Percentiles rank a stretch among this genome's conserved stretches.
Evolutionary conservation across 1,140 invertebrate species (phyloP).

Genomic region (Glossosoma conforme): DNA sequence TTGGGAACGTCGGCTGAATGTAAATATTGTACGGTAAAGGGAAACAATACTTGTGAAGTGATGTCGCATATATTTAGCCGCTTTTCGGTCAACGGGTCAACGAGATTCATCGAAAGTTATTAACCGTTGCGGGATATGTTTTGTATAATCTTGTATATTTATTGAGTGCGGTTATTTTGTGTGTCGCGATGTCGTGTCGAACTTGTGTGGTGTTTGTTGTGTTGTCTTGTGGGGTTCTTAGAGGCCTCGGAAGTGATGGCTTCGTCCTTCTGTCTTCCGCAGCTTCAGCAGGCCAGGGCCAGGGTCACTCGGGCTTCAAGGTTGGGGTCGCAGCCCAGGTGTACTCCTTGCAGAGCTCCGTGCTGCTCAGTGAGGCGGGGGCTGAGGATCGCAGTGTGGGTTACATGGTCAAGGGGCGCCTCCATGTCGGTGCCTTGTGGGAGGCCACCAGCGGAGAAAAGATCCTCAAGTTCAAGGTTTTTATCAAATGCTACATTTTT

Average conservation of each 20-base stretch:
- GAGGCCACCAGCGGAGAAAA: slow-evolving; percentile 14
- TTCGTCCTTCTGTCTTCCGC: slow-evolving; percentile 28
- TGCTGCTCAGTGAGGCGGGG: slow-evolving; percentile 22
- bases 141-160: too few relatives aligned
- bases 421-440: slow-evolving; percentile 27
- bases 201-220: background rate
- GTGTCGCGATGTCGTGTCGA: too few relatives aligned
- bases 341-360: slow-evolving; percentile 22
- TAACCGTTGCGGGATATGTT: too few relatives aligned
- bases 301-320: slow-evolving; percentile 20
- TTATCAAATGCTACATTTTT: too few relatives aligned
- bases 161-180: too few relatives aligned
- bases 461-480: slow-evolving; percentile 27
- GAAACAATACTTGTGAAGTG: too few relatives aligned
- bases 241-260: slow-evolving; percentile 18
- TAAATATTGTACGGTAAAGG: too few relatives aligned
- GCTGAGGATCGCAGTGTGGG: slow-evolving; percentile 16
- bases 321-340: slow-evolving; percentile 15
- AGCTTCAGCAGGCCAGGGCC: slow-evolving; percentile 17
- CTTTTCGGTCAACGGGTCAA: too few relatives aligned
- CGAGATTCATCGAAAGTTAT: too few relatives aligned
- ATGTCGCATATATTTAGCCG: too few relatives aligned
- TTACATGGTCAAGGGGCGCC: slow-evolving; percentile 20
- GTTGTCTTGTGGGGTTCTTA: slow-evolving; percentile 12
- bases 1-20: too few relatives aligned